A percentile compares a stretch with the other conserved stretches of the same genome.
These are phyloP conservation scores for Drosophila repleta DNA, from an alignment of 1,140 invertebrate genomes.

Conservation along the genomic window DNA sequence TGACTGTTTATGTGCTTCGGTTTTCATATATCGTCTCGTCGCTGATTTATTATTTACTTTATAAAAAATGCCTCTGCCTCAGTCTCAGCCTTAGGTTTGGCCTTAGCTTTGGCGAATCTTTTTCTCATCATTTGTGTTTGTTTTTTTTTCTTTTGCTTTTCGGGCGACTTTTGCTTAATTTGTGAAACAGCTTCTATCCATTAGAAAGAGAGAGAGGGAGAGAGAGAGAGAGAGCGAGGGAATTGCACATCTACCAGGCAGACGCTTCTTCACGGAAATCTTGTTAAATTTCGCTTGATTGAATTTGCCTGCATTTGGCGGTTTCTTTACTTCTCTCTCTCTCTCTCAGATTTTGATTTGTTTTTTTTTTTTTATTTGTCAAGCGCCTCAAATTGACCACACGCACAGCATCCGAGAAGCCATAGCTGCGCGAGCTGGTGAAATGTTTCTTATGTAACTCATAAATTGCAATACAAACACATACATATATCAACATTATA, in stretches of 20 bases:
- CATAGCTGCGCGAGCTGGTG: constrained; percentile 28
- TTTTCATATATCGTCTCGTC: constrained; percentile 66
- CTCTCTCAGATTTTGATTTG: neutral
- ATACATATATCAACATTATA: constrained; percentile 66
- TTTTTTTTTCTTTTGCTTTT: constrained; percentile 25
- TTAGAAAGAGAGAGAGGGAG: constrained; percentile 34
- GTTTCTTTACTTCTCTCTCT: constrained; percentile 11
- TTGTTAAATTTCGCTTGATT: constrained; percentile 77
- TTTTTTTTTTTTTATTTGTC: constrained; percentile 31
- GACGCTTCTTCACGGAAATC: constrained; percentile 68
- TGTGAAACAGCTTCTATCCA: constrained; percentile 49
- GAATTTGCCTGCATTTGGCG: constrained; percentile 63
- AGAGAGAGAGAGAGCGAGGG: neutral
- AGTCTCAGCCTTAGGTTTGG: constrained; percentile 49
- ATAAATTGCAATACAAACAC: constrained; percentile 42
- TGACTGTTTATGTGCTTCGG: constrained; percentile 33
- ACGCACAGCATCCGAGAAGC: constrained; percentile 24
- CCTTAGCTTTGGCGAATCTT: constrained; percentile 23
- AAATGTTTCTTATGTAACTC: constrained; percentile 42
- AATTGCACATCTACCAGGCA: constrained; percentile 7
- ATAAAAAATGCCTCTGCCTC: constrained; percentile 59
- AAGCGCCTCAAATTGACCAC: constrained; percentile 48
- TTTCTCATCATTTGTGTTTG: constrained; percentile 33
- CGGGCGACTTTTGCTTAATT: constrained; percentile 53
- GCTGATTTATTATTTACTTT: constrained; percentile 79